Base-by-base conservation (phyloP, 2,888 invertebrate genomes). In the Dasypolia templi region DNA sequence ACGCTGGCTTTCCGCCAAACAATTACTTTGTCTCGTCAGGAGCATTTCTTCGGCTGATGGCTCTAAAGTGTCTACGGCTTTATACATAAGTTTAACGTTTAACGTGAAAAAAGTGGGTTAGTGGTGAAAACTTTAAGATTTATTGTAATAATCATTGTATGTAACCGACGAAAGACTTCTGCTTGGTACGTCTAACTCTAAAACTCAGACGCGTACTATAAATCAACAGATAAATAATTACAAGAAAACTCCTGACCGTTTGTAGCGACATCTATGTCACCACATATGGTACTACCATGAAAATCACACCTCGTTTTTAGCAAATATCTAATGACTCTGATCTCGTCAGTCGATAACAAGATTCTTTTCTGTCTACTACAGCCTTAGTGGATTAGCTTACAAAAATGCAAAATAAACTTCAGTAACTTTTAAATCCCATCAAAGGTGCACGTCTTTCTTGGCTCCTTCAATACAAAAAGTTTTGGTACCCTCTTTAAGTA, bases 11-110 rank as follows among this genome's bases (percentile, higher is more conserved):
- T 44, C 62, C 84, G 94, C 95, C 95, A 95, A 92, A 94, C 94
- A 94, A 95, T 95, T 94, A 94, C 95, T 94, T 92, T 93, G 93
- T 91, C 93, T 94, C 94, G 92, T 95, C 94, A 94, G 89, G 90
- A 92, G 84, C 92, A 89, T 92, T 93, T 91, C 92, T 92, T 90
- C 91, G 86, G 90, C 90, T 92, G 93, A 94, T 93, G 92, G 91
- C 88, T 89, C 91, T 91, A 88, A 90, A 93, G 90, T 89, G 89
- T 92, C 90, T 70, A 44, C 72, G 79, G 77, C 72, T 75, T 84
- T 74, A 69, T 71, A 87, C 71, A 76, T 85, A 80, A 81, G 67
- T 87, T 87, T 77, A 75, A 65, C 72, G 78, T 80, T 83, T 79
- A 77, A 80, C 62, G 68, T 71, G 42, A 22, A 81, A 83, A 82